Conservation (phyloP, 1,140 invertebrate genomes). For the Drosophila mauritiana region DNA sequence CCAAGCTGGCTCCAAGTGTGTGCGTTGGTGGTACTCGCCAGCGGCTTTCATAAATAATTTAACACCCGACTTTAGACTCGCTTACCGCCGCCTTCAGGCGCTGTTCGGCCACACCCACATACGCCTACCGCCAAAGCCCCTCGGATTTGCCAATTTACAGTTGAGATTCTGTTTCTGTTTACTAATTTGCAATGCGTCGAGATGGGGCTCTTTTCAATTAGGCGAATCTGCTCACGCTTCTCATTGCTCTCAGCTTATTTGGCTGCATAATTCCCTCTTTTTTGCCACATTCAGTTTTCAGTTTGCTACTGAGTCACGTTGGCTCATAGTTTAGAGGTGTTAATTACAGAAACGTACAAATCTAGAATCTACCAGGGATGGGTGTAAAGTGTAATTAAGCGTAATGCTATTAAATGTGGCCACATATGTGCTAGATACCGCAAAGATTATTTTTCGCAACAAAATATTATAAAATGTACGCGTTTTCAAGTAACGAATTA, state of each 20-base stretch:
- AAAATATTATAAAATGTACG: too few species aligned
- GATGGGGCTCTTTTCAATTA: slow-evolving; percentile 26
- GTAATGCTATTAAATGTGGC: slow-evolving; percentile 4
- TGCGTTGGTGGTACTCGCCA: slow-evolving; percentile 34
- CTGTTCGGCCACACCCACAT: neutral
- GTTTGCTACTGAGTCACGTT: slow-evolving; percentile 30
- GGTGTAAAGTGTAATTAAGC: neutral
- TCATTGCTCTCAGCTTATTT: slow-evolving; percentile 12
- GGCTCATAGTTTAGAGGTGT: slow-evolving; percentile 45
- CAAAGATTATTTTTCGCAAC: neutral
- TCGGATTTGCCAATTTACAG: slow-evolving; percentile 37
- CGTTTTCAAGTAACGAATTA: too few species aligned
- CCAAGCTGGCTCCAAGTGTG: slow-evolving; percentile 46
- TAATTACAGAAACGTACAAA: slow-evolving; percentile 47
- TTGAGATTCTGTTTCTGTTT: slow-evolving; percentile 38
- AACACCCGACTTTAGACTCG: slow-evolving; percentile 50
- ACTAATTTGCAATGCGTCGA: slow-evolving; percentile 59
- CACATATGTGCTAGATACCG: slow-evolving; percentile 9
- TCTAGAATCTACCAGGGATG: slow-evolving; percentile 5
- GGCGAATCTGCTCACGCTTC: slow-evolving; percentile 4
- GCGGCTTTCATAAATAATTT: slow-evolving; percentile 63
- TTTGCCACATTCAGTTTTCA: neutral
- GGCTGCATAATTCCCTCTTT: slow-evolving; percentile 2
- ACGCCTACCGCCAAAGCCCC: neutral
- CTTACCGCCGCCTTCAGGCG: neutral